Conservation (phyloP, 2,113 vertebrate species). For the Boleophthalmus pectinirostris region DNA sequence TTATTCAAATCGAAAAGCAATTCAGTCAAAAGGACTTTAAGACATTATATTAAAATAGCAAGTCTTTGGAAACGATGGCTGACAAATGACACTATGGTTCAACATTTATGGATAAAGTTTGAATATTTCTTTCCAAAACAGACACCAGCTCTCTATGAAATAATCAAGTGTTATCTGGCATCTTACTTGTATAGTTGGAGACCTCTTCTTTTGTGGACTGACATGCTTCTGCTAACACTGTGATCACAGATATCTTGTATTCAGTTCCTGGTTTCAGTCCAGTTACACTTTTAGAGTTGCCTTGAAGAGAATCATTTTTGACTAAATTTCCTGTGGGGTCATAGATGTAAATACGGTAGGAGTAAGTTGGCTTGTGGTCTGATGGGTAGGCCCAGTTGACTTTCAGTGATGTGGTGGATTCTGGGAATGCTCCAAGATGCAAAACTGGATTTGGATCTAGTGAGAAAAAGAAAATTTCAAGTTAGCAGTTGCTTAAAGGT, state of each 20-base stretch:
- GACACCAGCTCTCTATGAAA: no score
- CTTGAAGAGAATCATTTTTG: accelerated
- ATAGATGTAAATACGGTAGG: slow-evolving; percentile 31
- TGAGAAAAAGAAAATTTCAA: background rate
- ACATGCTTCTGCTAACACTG: slow-evolving; percentile 6
- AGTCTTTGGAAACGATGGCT: no score
- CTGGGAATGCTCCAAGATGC: slow-evolving; percentile 17
- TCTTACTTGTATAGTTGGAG: slow-evolving; percentile 59
- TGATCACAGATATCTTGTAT: slow-evolving; percentile 43
- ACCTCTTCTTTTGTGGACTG: slow-evolving; percentile 8
- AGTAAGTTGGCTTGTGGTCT: background rate
- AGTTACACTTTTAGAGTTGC: background rate
- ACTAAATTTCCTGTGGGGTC: accelerated
- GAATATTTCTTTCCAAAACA: no score
- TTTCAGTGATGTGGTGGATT: slow-evolving; percentile 28
- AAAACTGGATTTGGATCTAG: slow-evolving; percentile 63
- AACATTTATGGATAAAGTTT: no score
- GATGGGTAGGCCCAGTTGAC: slow-evolving; percentile 45
- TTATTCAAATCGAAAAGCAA: no score
- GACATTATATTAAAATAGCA: no score
- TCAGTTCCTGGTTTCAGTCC: slow-evolving; percentile 43
- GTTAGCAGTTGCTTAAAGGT: no score
- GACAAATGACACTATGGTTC: no score
- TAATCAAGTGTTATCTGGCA: background rate
- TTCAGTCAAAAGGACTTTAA: no score